A percentile compares a stretch with the other conserved stretches of the same genome.
Conservation (phyloP, 2,113 vertebrate genomes). For the Oplegnathus fasciatus region DNA sequence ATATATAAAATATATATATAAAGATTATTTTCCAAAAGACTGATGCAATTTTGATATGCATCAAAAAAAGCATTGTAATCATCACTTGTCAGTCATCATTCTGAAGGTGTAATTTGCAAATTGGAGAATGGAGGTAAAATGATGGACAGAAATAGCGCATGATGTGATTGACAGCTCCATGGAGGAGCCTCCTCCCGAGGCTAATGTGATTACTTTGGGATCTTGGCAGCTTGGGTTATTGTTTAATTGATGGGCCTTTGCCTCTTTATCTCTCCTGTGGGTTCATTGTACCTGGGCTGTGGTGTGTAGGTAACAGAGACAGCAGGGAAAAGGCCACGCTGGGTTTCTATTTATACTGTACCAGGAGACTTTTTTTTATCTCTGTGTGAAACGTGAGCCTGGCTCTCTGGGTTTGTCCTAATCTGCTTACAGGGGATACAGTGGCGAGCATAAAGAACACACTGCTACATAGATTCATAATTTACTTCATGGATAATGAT, state of each 20-base stretch:
- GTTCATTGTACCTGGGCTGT: neutral
- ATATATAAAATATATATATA: too few species aligned
- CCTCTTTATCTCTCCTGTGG: constrained; percentile 23
- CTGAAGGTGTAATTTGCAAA: neutral
- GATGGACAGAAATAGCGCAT: constrained; percentile 20
- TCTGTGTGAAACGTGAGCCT: constrained; percentile 60
- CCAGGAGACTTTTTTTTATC: constrained; percentile 23
- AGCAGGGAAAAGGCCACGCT: neutral
- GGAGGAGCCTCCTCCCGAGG: constrained; percentile 31
- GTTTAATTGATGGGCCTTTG: constrained; percentile 54
- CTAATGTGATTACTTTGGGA: constrained; percentile 55
- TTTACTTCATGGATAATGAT: constrained; percentile 9
- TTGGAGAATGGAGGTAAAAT: neutral
- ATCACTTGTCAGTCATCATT: neutral
- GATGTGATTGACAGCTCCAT: constrained; percentile 27
- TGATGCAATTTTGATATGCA: neutral
- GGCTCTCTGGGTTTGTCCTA: constrained; percentile 17
- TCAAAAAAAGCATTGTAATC: neutral
- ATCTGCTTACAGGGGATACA: constrained; percentile 20
- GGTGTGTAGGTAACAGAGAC: constrained; percentile 40
- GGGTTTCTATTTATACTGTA: constrained; percentile 59
- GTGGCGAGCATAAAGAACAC: neutral
- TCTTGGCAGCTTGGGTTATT: constrained; percentile 48
- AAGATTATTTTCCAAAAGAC: neutral
- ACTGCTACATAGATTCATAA: neutral